Evolutionary conservation across 2,888 invertebrate genomes (phyloP).

Genomic region (Troides oblongomaculatus): DNA sequence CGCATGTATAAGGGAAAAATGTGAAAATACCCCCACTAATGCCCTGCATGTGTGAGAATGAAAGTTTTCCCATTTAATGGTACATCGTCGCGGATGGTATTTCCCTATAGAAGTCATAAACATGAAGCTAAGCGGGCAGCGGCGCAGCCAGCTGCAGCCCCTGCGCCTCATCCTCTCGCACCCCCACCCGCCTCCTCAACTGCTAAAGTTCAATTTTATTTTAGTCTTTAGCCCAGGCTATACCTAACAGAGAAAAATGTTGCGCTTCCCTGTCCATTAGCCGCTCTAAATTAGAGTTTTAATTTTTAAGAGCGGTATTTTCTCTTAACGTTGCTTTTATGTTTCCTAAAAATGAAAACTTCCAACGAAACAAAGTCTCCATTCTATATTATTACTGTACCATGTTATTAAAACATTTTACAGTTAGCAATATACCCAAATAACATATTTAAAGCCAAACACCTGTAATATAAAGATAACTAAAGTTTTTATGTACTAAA

Average conservation of each 20-base stretch:
- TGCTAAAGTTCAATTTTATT: conserved; percentile 64
- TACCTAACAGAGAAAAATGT: conserved; percentile 53
- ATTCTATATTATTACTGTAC: conserved; percentile 6
- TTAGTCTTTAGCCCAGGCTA: conserved; percentile 40
- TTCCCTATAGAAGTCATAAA: conserved; percentile 79
- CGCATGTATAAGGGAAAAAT: conserved; percentile 59
- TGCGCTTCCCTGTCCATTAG: conserved; percentile 60
- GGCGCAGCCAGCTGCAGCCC: conserved; percentile 29
- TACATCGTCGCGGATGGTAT: conserved; percentile 61
- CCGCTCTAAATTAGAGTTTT: conserved; percentile 57
- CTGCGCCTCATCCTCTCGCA: conserved; percentile 34
- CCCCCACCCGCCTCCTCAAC: conserved; percentile 33
- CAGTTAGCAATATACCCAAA: too few relatives aligned
- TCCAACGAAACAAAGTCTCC: conserved; percentile 27
- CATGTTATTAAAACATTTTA: neutral
- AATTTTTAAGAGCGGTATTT: conserved; percentile 54
- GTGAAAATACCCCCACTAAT: conserved; percentile 69
- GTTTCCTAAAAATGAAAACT: conserved; percentile 30
- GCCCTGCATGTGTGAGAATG: conserved; percentile 63
- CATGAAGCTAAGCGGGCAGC: conserved; percentile 59
- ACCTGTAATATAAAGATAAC: too few relatives aligned
- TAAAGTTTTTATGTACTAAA: too few relatives aligned
- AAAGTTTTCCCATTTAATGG: conserved; percentile 75
- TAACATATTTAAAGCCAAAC: too few relatives aligned
- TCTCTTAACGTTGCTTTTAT: conserved; percentile 38